Percentiles rank a stretch among this genome's conserved stretches.
These are phyloP conservation scores for Chelonus formosanus DNA, from an alignment of 2,888 invertebrate genomes.

Conservation along the genomic window DNA sequence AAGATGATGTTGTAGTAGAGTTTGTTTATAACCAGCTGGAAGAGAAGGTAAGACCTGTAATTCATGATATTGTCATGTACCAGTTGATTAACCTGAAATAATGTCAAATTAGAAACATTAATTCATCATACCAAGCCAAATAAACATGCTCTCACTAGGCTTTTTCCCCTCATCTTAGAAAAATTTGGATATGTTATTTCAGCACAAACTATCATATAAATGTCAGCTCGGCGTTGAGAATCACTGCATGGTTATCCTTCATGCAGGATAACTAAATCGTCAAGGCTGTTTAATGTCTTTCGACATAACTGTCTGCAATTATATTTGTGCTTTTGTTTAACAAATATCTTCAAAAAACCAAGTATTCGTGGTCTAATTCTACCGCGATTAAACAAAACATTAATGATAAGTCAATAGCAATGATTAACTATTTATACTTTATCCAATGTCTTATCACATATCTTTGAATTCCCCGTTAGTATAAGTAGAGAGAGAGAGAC, in stretches of 20 bases:
- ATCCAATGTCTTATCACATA: constrained; percentile 57
- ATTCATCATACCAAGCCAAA: constrained; percentile 40
- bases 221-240: constrained; percentile 20
- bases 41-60: constrained; percentile 76
- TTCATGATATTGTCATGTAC: constrained; percentile 49
- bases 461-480: constrained; percentile 66
- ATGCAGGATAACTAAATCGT: constrained; percentile 8
- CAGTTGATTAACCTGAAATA: too few species aligned
- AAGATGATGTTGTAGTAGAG: constrained; percentile 98
- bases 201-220: constrained; percentile 46
- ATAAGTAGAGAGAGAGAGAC: constrained; percentile 59
- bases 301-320: not conserved
- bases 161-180: constrained; percentile 65
- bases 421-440: constrained; percentile 37
- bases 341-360: not conserved
- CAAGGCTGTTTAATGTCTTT: not conserved
- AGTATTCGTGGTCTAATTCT: constrained; percentile 1
- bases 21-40: constrained; percentile 99
- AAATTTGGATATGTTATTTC: constrained; percentile 57
- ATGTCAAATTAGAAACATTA: constrained; percentile 19
- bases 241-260: constrained; percentile 5
- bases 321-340: constrained; percentile 1
- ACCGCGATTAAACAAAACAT: constrained; percentile 15
- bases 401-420: constrained; percentile 32
- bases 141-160: constrained; percentile 60